A percentile compares a stretch with the other conserved stretches of the same genome.
These are phyloP conservation scores for Xiphophorus couchianus DNA, from an alignment of 2,113 vertebrate genomes.

Conservation along the genomic window DNA sequence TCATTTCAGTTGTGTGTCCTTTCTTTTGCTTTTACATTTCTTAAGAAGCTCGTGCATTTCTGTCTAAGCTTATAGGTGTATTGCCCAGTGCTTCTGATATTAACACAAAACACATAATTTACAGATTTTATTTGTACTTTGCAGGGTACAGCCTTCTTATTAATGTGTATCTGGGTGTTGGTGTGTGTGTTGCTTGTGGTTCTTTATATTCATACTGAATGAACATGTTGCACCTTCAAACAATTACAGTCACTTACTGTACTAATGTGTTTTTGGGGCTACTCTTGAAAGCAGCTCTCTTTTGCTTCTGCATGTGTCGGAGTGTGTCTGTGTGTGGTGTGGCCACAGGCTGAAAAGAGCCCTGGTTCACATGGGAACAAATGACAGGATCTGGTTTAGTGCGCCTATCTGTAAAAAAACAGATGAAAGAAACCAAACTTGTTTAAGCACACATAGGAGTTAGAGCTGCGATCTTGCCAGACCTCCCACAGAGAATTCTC, in stretches of 20 bases:
- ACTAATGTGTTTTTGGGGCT: slow-evolving; percentile 26
- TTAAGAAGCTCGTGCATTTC: background rate
- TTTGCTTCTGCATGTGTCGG: slow-evolving; percentile 31
- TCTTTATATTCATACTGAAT: background rate
- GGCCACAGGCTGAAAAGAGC: slow-evolving; percentile 49
- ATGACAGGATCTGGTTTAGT: slow-evolving; percentile 69
- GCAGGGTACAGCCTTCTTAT: background rate
- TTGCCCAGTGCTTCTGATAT: background rate
- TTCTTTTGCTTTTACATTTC: background rate
- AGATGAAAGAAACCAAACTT: slow-evolving; percentile 63
- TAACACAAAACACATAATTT: background rate
- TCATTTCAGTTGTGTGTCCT: background rate
- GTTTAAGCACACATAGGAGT: slow-evolving; percentile 50
- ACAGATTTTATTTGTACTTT: background rate
- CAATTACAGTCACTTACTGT: slow-evolving; percentile 16
- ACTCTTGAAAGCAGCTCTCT: slow-evolving; percentile 37
- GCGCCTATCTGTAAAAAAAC: slow-evolving; percentile 56
- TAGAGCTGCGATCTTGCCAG: slow-evolving; percentile 42
- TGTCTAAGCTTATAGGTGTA: background rate
- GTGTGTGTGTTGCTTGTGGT: background rate
- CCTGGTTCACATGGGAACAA: slow-evolving; percentile 62
- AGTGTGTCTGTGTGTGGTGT: slow-evolving; percentile 59
- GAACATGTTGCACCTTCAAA: slow-evolving; percentile 31
- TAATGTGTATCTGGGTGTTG: background rate
- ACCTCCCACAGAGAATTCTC: slow-evolving; percentile 60